phyloP scores from a whole-genome alignment of 2,113 vertebrate genomes.

The Bufo gargarizans region DNA sequence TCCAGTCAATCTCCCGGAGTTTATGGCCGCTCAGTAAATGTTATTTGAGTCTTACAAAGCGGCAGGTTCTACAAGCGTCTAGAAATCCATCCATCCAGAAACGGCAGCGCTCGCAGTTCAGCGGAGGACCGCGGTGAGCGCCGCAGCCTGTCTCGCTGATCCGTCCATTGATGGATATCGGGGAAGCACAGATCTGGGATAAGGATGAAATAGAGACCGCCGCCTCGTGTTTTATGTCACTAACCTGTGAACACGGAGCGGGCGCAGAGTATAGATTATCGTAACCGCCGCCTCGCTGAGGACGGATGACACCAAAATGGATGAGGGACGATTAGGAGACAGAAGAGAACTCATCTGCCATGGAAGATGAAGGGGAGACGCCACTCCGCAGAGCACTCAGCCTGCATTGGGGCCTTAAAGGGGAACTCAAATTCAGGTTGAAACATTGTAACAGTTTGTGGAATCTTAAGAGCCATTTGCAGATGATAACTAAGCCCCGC shows the following conservation, averaged over 20 bases:
- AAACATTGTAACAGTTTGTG: background rate
- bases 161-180: conserved; percentile 2
- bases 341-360: background rate
- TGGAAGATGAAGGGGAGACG: background rate
- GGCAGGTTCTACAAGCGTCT: background rate
- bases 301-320: background rate
- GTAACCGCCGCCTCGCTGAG: background rate
- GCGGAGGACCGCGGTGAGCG: background rate
- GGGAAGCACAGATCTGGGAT: no score
- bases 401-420: background rate
- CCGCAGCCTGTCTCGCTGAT: background rate
- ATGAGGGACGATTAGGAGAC: conserved; percentile 3
- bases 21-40: conserved; percentile 29
- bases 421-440: background rate
- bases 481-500: no score
- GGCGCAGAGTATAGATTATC: background rate
- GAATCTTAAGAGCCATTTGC: background rate
- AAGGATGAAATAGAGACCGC: conserved; percentile 11
- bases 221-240: conserved; percentile 21
- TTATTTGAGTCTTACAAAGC: conserved; percentile 23
- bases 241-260: conserved; percentile 12
- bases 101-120: no score
- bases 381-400: background rate
- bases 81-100: conserved; percentile 1
- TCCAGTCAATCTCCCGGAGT: background rate